Conservation (phyloP, 2,113 vertebrate genomes). For the Oryzias celebensis region DNA sequence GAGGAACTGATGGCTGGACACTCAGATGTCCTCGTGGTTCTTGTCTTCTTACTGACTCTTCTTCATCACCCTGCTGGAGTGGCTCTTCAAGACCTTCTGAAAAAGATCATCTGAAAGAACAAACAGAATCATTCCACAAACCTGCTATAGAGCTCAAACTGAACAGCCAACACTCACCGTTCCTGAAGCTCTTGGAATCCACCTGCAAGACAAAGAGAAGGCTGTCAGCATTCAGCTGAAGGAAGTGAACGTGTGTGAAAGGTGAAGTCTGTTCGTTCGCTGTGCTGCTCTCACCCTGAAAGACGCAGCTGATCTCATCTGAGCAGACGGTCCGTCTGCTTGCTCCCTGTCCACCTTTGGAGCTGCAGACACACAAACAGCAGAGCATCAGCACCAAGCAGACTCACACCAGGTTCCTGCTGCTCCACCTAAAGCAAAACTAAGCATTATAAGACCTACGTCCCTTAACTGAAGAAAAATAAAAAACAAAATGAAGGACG, state of each 20-base stretch:
- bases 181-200: constrained; percentile 57
- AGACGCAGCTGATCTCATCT: constrained; percentile 17
- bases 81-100: constrained; percentile 70
- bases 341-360: constrained; percentile 67
- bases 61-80: constrained; percentile 70
- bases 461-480: too few species aligned
- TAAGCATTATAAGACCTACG: too few species aligned
- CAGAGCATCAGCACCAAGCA: neutral
- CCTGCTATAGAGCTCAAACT: neutral
- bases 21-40: neutral
- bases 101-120: constrained; percentile 72
- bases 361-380: constrained; percentile 47
- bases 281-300: constrained; percentile 49
- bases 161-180: constrained; percentile 57
- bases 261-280: neutral
- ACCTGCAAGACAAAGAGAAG: constrained; percentile 42
- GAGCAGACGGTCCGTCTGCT: constrained; percentile 45
- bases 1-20: neutral
- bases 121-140: neutral
- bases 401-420: neutral
- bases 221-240: neutral
- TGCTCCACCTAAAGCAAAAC: neutral
- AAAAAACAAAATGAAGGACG: too few species aligned
- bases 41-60: constrained; percentile 36
- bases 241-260: neutral